Evolutionary conservation across 2,113 vertebrate species (phyloP), one percentile per base, ranked within the genome.

Genomic region (Propithecus coquereli): DNA sequence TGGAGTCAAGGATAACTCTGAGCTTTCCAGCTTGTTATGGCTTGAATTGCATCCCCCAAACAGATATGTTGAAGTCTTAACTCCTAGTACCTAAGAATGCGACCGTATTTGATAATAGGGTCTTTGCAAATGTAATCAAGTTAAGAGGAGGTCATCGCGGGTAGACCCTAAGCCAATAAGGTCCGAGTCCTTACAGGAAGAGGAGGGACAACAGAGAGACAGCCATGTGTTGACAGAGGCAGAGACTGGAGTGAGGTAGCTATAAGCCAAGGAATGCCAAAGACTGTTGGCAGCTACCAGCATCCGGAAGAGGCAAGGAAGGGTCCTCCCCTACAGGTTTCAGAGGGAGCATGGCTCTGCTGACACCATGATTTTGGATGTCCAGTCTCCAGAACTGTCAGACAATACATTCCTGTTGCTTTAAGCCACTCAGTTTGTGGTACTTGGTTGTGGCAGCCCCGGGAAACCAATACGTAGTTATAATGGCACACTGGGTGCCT

Each of bases 401-500:
- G 52, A 45, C 5, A 50, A 61, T 0, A 66, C 2, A 4, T 47
- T 43, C 27, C 4, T 37, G 23, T 52, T 68, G 37, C 65, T 74
- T 50, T 70, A 37, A 61, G 27, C 37, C 61, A 45, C 43, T 8
- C 9, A 40, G 5, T 32, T 25, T 8, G 9, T 83, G 30, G 27
- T 16, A 10, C 20, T 76, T 73, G 23, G 18, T 40, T 52, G 4
- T 2, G 9, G 37, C 25, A 65, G 17, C 8, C 8, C 20, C n/a
- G 16, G 61, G 25, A 87, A 45, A 22, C 1, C 0, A 57, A 43
- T 0, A 0, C 20, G 12, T 0, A 5, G 57, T 16, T n/a, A 1
- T 6, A 14, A 50, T 0, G 43, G 43, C 8, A 8, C 4, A 3
- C 13, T 7, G 20, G 59, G 3, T 57, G 30, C 6, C n/a, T 30